phyloP scores from a whole-genome alignment of 2,797 vertebrate species.

The Tragopan temminckii region DNA sequence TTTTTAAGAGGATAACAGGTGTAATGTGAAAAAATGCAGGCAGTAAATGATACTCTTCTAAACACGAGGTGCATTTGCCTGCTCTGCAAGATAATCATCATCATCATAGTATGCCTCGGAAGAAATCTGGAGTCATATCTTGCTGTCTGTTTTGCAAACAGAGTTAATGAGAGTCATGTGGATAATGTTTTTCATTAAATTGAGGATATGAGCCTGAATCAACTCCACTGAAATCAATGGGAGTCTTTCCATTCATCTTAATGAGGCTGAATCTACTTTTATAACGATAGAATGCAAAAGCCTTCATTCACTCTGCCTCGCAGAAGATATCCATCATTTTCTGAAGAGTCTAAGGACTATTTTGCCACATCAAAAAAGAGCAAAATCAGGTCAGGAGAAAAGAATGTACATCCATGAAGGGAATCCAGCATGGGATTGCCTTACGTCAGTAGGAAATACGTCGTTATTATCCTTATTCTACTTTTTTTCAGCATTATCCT shows the following conservation, averaged over 20 bases:
- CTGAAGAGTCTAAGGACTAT: neutral
- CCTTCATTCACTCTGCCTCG: neutral
- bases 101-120: neutral
- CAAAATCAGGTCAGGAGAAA: neutral
- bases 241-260: constrained; percentile 29
- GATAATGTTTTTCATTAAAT: constrained; percentile 61
- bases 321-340: neutral
- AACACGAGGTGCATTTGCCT: constrained; percentile 6
- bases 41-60: neutral
- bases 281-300: neutral
- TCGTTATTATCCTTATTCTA: neutral
- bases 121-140: constrained; percentile 18
- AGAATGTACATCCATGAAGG: neutral
- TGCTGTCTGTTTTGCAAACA: constrained; percentile 63
- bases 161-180: constrained; percentile 54
- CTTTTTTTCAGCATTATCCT: neutral
- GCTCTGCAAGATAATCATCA: constrained; percentile 5
- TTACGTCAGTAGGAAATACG: neutral
- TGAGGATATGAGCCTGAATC: constrained; percentile 63
- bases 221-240: constrained; percentile 58
- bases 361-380: neutral
- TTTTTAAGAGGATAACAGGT: neutral
- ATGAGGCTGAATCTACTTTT: constrained; percentile 8
- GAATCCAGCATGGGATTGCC: neutral
- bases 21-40: neutral